Evolutionary conservation across 2,888 invertebrate genomes (phyloP).

Genomic region (Rhopalosiphum nymphaeae): DNA sequence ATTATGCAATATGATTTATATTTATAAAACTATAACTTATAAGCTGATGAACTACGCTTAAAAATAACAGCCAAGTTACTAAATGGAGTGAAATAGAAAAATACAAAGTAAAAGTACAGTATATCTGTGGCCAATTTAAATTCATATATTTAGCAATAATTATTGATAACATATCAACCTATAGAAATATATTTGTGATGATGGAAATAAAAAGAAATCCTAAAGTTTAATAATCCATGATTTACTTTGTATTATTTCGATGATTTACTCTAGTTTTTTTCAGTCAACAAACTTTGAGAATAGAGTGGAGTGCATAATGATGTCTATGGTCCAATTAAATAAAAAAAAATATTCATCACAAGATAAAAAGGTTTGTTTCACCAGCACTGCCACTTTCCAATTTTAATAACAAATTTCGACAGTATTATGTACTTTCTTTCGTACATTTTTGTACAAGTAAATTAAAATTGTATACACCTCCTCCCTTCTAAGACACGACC

Average conservation of each 20-base stretch:
- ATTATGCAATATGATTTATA: no score
- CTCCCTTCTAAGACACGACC: no score
- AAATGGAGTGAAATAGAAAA: neutral
- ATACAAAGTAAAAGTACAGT: neutral
- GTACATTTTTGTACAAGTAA: no score
- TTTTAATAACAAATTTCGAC: no score
- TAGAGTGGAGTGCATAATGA: neutral
- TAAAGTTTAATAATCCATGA: neutral
- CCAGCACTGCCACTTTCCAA: no score
- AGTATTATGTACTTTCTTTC: no score
- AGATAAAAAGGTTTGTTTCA: no score
- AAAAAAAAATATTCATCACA: neutral
- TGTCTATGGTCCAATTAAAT: neutral
- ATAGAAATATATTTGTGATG: neutral
- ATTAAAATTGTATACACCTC: no score
- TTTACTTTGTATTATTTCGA: neutral
- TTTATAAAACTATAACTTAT: no score
- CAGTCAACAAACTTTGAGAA: neutral
- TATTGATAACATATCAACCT: neutral
- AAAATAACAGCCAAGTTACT: no score
- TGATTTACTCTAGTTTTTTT: neutral
- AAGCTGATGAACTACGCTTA: no score
- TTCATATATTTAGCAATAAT: neutral
- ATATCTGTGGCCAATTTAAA: neutral
- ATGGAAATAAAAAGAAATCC: neutral